Conservation (phyloP, 1,140 invertebrate species). For the Cataglyphis hispanica region DNA sequence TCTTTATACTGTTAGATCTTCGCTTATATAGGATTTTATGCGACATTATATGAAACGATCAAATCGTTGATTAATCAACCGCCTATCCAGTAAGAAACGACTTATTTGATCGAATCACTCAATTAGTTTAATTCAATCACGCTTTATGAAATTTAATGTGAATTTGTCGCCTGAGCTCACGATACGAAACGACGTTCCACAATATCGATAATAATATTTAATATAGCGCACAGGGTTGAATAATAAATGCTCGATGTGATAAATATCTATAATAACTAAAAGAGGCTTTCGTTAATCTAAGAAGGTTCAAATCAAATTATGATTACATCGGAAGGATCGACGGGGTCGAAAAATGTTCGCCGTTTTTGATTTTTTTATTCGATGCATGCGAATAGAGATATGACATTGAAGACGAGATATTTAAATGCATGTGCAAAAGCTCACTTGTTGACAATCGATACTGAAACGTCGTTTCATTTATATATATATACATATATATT, state of each 20-base stretch:
- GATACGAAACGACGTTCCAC: background rate
- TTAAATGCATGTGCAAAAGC: conserved; percentile 18
- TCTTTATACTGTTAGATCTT: conserved; percentile 22
- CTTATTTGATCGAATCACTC: conserved; percentile 21
- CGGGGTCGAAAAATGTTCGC: conserved; percentile 9
- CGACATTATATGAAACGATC: conserved; percentile 14
- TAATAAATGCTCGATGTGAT: conserved; percentile 51
- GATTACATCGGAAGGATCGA: conserved; percentile 3
- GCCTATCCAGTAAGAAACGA: background rate
- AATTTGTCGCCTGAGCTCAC: background rate
- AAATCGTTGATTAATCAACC: conserved; percentile 27
- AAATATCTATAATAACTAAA: conserved; percentile 13
- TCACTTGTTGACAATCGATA: conserved; percentile 56
- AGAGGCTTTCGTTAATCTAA: conserved; percentile 36
- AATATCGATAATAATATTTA: conserved; percentile 33
- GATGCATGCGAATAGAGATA: background rate
- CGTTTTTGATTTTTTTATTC: conserved; percentile 35
- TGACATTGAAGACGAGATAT: background rate
- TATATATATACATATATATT: background rate
- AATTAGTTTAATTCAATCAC: background rate
- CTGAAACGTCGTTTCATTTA: conserved; percentile 50
- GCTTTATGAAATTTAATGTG: conserved; percentile 37
- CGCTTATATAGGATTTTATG: conserved; percentile 24
- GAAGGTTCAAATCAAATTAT: conserved; percentile 26
- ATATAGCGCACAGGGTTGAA: conserved; percentile 24